phyloP scores from a whole-genome alignment of 1,140 invertebrate genomes.

The Uloborus diversus region DNA sequence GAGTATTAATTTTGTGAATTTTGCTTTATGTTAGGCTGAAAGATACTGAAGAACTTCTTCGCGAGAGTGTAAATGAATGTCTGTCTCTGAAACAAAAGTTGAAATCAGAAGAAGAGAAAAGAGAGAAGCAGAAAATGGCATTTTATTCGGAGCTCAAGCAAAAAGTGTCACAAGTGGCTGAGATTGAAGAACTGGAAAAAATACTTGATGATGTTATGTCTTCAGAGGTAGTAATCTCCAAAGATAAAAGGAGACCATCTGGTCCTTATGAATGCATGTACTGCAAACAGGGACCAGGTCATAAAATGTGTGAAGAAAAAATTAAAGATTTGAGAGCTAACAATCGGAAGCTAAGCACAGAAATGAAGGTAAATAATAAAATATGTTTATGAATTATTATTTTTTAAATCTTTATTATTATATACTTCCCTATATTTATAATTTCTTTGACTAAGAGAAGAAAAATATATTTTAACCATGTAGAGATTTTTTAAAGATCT shows the following conservation, averaged over 20 bases:
- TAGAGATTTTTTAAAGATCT: background rate
- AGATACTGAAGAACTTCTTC: constrained; percentile 39
- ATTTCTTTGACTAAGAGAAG: background rate
- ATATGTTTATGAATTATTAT: background rate
- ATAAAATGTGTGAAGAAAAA: constrained; percentile 20
- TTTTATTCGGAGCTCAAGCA: background rate
- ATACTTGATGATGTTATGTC: constrained; percentile 10
- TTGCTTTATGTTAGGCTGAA: constrained; percentile 24
- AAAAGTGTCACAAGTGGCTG: background rate
- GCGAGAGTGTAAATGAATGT: constrained; percentile 39
- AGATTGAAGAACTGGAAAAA: constrained; percentile 22
- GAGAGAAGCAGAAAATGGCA: constrained; percentile 2
- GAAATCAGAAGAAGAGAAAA: background rate
- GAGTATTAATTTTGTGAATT: too few relatives aligned
- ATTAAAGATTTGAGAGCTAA: background rate
- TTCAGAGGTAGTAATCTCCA: background rate
- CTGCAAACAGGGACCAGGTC: constrained; percentile 13
- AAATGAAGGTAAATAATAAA: constrained; percentile 9
- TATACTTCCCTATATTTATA: background rate
- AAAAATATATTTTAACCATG: background rate
- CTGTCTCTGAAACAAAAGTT: constrained; percentile 15
- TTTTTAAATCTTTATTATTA: background rate
- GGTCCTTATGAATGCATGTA: constrained; percentile 16
- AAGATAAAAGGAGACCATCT: background rate
- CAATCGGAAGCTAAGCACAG: background rate